phyloP scores from a whole-genome alignment of 2,888 invertebrate species.

The Mantis religiosa region DNA sequence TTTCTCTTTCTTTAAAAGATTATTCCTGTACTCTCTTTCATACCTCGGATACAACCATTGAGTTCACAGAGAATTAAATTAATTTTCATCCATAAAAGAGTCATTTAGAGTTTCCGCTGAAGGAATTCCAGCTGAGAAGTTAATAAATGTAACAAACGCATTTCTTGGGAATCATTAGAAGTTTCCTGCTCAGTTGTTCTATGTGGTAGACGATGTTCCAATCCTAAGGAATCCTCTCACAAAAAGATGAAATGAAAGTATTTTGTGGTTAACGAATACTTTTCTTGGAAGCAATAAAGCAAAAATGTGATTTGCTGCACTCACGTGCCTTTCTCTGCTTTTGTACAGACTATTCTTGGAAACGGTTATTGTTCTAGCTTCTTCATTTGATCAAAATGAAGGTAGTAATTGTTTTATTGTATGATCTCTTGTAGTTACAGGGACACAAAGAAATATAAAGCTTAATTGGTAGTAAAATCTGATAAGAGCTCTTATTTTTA shows the following conservation, averaged over 20 bases:
- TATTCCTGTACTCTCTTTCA: background rate
- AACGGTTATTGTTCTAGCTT: no score
- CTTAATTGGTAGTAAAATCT: no score
- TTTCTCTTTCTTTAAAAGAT: no score
- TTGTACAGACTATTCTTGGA: no score
- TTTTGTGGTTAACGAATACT: background rate
- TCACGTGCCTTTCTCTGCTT: no score
- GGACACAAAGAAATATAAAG: no score
- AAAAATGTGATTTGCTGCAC: background rate
- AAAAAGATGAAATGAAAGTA: background rate
- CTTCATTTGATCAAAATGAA: no score
- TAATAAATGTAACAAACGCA: background rate
- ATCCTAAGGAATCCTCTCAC: background rate
- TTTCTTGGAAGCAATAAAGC: background rate
- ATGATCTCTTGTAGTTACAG: no score
- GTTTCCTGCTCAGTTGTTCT: background rate
- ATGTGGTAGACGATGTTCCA: background rate
- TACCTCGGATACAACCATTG: background rate
- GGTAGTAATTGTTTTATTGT: no score
- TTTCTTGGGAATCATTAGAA: background rate
- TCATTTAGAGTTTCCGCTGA: background rate
- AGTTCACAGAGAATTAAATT: background rate
- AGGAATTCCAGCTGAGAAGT: background rate
- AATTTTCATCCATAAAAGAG: background rate
- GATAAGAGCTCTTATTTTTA: no score